A percentile compares a stretch with the other conserved stretches of the same genome.
Evolutionary conservation across 2,797 vertebrate genomes (phyloP).

Genomic region (Brachyalestes nurse): DNA sequence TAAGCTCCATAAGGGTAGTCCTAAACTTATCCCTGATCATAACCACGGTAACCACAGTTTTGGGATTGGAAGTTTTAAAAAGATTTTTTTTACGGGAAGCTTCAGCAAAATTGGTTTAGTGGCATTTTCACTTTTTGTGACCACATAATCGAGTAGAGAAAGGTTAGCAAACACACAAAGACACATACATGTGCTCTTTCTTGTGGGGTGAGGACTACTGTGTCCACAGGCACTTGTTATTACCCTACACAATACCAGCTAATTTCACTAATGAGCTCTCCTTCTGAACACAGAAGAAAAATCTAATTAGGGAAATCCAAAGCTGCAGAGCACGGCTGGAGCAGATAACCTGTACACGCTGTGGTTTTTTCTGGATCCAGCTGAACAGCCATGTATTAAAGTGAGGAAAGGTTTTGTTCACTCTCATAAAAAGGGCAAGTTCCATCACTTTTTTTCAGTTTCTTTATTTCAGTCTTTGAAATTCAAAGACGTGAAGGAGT

Average conservation of each 20-base stretch:
- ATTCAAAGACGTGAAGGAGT: no score
- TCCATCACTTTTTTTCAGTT: no score
- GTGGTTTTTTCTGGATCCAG: background rate
- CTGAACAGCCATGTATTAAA: background rate
- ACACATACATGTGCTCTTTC: background rate
- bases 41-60: no score
- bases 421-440: background rate
- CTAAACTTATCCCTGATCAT: no score
- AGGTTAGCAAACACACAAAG: background rate
- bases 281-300: background rate
- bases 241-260: slow-evolving; percentile 1
- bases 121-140: background rate
- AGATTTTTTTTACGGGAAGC: no score
- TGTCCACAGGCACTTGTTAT: slow-evolving; percentile 8
- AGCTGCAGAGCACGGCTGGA: background rate
- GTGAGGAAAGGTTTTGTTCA: background rate
- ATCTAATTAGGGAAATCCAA: slow-evolving; percentile 9
- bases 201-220: background rate
- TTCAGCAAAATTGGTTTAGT: no score
- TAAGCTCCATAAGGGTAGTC: no score
- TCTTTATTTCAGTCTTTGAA: no score
- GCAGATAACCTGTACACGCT: background rate
- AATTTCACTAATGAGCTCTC: slow-evolving; percentile 20
- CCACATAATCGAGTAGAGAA: background rate
- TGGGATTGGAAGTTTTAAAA: no score